These are phyloP conservation scores for Ips typographus DNA, from an alignment of 1,140 invertebrate species.

Conservation along the genomic window DNA sequence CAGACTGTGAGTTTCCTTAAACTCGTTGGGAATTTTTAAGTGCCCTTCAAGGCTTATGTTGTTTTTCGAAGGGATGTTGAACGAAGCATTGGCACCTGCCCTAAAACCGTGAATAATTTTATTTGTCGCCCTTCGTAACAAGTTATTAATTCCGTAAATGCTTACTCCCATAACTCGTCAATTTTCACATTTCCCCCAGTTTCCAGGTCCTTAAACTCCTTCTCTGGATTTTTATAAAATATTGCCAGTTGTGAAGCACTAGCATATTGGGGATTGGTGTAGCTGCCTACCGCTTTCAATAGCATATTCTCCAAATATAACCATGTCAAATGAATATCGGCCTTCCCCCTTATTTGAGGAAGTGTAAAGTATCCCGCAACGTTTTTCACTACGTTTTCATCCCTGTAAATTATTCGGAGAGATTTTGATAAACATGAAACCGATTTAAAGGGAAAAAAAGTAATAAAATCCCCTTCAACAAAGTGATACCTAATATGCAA, in stretches of 20 bases:
- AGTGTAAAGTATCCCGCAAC: constrained; percentile 34
- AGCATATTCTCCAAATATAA: constrained; percentile 54
- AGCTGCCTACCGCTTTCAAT: constrained; percentile 50
- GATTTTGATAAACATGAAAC: no score
- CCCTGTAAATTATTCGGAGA: constrained; percentile 17
- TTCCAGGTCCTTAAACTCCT: constrained; percentile 54
- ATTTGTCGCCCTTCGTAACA: constrained; percentile 4
- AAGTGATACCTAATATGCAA: background rate
- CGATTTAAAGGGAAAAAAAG: no score
- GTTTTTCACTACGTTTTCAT: constrained; percentile 8
- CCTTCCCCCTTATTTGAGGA: constrained; percentile 40
- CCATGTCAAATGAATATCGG: constrained; percentile 45
- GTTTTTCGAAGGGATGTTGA: constrained; percentile 54
- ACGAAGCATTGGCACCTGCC: constrained; percentile 60
- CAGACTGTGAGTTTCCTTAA: constrained; percentile 62
- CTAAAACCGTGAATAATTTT: constrained; percentile 37
- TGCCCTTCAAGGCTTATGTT: constrained; percentile 57
- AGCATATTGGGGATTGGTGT: constrained; percentile 42
- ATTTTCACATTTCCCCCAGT: constrained; percentile 58
- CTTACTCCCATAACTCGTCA: constrained; percentile 56
- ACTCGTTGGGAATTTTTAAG: constrained; percentile 59
- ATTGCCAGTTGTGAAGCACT: constrained; percentile 45
- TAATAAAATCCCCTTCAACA: no score
- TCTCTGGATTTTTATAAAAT: constrained; percentile 57
- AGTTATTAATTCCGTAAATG: constrained; percentile 9